Percentiles rank a stretch among this genome's conserved stretches.
Conservation (phyloP, 2,888 invertebrate species). For the Amphipyra tragopoginis region DNA sequence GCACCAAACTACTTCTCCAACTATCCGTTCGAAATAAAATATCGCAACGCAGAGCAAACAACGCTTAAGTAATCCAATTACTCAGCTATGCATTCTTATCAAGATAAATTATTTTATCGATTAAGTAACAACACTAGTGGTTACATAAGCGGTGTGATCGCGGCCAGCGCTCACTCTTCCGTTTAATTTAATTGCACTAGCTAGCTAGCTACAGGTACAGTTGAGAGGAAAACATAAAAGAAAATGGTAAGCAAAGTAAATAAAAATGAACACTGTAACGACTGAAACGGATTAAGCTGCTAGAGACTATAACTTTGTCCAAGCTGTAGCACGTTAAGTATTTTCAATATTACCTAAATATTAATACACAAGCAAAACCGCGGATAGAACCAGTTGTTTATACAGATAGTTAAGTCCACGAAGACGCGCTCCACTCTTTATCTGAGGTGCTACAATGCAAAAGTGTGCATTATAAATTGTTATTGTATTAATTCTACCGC, state of each 20-base stretch:
- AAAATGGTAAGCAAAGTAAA: slow-evolving; percentile 3
- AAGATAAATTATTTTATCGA: slow-evolving; percentile 73
- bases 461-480: too few species aligned
- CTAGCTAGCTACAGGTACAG: slow-evolving; percentile 61
- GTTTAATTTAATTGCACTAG: slow-evolving; percentile 80
- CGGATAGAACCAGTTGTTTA: too few species aligned
- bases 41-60: slow-evolving; percentile 51
- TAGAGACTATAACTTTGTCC: too few species aligned
- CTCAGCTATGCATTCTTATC: slow-evolving; percentile 68
- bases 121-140: slow-evolving; percentile 76
- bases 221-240: slow-evolving; percentile 39
- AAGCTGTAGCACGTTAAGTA: too few species aligned
- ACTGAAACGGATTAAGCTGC: too few species aligned
- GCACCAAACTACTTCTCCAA: slow-evolving; percentile 6
- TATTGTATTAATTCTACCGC: too few species aligned
- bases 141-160: slow-evolving; percentile 69
- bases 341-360: too few species aligned
- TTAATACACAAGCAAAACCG: too few species aligned
- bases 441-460: too few species aligned
- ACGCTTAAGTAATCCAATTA: slow-evolving; percentile 72
- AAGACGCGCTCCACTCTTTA: too few species aligned
- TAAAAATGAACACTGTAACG: neutral
- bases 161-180: slow-evolving; percentile 80
- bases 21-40: slow-evolving; percentile 29
- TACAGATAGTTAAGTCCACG: too few species aligned